Evolutionary conservation across 1,140 invertebrate genomes (phyloP), one percentile per base, ranked within the genome.

Genomic region (Drosophila nigromelanica): DNA sequence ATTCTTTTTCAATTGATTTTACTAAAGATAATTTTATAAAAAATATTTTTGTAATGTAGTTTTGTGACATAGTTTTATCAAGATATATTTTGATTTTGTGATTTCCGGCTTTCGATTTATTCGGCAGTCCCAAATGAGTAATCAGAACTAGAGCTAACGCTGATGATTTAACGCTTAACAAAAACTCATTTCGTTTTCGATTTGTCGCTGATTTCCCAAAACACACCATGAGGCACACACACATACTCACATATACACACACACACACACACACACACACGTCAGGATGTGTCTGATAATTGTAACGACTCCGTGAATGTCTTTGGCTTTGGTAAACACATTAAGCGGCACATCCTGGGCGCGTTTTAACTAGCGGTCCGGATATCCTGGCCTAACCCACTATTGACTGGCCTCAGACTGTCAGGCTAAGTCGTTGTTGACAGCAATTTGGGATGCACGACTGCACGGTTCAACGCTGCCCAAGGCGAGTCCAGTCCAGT

Each of bases 361-460:
- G 76, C 70, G 73, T 52, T n/a, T 11, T 10, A 24, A 18, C 45
- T 45, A 74, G 56, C 67, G 64, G 54, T 48, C 55, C 60, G 67
- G 63, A 59, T 59, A 56, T 80, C 75, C 75, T 75, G 56, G 56
- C 43, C 62, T 60, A 55, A 42, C 67, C 64, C 64, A 58, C 40
- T 42, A 66, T 73, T 59, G 55, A 63, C 63, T 56, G 51, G 45
- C 39, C 37, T 8, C 14, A 58, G 33, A 45, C 51, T 33, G 73
- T 48, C 62, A 60, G 43, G 61, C 63, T 73, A 35, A 8, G 33
- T 8, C 33, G 33, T 66, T 76, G 73, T 83, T 75, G 75, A 87
- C 82, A 81, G 67, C 78, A 78, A 86, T 86, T 81, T 87, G 79
- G 80, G 71, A 86, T 86, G 82, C 82, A 86, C 82, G 82, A 81